These are phyloP conservation scores for Diarsia brunnea DNA, from an alignment of 2,888 invertebrate species.

Conservation along the genomic window DNA sequence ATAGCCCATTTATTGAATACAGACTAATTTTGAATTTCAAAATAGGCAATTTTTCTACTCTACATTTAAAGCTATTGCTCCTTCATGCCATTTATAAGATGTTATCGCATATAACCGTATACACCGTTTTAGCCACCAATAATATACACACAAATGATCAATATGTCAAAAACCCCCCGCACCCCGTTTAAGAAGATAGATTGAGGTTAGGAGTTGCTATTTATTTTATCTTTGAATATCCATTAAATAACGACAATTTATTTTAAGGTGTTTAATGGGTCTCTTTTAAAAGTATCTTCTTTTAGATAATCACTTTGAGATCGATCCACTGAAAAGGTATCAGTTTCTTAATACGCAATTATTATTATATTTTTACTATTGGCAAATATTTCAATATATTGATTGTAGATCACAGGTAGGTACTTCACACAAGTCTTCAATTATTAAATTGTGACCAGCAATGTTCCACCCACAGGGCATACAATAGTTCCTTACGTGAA, in stretches of 20 bases:
- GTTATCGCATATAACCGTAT: slow-evolving; percentile 19
- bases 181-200: slow-evolving; percentile 17
- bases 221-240: slow-evolving; percentile 15
- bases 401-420: too few species aligned
- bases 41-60: neutral
- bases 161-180: slow-evolving; percentile 44
- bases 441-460: too few species aligned
- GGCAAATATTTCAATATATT: slow-evolving; percentile 5
- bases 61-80: neutral
- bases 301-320: neutral
- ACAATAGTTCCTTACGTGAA: too few species aligned
- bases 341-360: neutral
- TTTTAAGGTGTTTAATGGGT: neutral
- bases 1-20: neutral
- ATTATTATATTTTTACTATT: neutral
- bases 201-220: neutral
- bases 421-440: too few species aligned
- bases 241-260: neutral
- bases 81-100: slow-evolving; percentile 9
- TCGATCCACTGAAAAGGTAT: neutral
- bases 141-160: slow-evolving; percentile 52
- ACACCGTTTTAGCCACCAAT: slow-evolving; percentile 1
- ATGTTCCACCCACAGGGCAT: too few species aligned
- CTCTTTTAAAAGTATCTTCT: neutral
- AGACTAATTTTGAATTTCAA: neutral